Conservation (phyloP, 2,113 vertebrate species). For the Pampusana beccarii region DNA sequence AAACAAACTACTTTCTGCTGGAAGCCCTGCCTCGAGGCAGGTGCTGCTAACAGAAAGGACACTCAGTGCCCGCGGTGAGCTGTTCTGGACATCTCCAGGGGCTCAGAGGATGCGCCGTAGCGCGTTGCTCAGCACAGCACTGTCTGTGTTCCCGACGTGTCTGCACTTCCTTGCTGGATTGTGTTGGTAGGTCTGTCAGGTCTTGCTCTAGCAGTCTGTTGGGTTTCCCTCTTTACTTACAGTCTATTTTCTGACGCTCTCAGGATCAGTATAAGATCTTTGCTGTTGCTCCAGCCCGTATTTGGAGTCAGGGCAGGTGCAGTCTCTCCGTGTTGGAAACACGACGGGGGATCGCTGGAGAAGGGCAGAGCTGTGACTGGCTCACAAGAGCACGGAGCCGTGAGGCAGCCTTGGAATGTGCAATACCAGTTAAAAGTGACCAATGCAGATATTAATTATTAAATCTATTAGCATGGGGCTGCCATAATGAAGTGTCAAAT, state of each 20-base stretch:
- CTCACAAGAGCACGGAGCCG: not conserved
- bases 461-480: conserved; percentile 23
- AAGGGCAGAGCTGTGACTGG: not conserved
- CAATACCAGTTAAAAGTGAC: conserved; percentile 39
- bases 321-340: not conserved
- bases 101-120: too few species aligned
- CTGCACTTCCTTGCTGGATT: too few species aligned
- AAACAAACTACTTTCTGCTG: not conserved
- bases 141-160: too few species aligned
- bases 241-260: too few species aligned
- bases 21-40: not conserved
- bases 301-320: not conserved
- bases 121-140: too few species aligned
- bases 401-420: not conserved
- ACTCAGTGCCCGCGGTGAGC: too few species aligned
- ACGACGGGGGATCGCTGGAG: not conserved
- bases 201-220: too few species aligned
- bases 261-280: not conserved
- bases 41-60: not conserved
- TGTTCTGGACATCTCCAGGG: too few species aligned
- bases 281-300: not conserved
- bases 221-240: too few species aligned
- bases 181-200: too few species aligned
- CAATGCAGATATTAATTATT: conserved; percentile 59
- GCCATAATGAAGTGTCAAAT: conserved; percentile 47